Percentiles rank a stretch among this genome's conserved stretches.
phyloP scores from a whole-genome alignment of 2,888 invertebrate genomes.

The Dryadula phaetusa region DNA sequence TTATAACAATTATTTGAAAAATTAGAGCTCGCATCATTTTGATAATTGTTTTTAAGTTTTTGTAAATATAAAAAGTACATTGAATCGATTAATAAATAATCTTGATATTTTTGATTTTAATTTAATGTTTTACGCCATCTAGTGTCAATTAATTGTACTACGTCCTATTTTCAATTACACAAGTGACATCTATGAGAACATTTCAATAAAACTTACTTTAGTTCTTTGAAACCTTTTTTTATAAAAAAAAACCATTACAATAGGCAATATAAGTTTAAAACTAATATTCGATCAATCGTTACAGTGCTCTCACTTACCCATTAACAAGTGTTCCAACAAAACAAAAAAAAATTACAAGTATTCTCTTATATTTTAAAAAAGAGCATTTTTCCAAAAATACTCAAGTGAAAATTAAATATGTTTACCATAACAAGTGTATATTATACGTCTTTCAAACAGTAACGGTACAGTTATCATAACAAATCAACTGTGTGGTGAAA shows the following conservation, averaged over 20 bases:
- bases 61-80: background rate
- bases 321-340: slow-evolving; percentile 7
- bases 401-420: background rate
- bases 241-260: background rate
- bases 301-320: slow-evolving; percentile 23
- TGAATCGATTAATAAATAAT: background rate
- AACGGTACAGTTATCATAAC: background rate
- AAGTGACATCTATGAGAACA: slow-evolving; percentile 14
- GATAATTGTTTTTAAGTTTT: background rate
- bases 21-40: background rate
- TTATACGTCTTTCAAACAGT: slow-evolving; percentile 3
- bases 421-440: background rate
- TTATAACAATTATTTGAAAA: background rate
- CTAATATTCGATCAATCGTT: slow-evolving; percentile 7
- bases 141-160: background rate
- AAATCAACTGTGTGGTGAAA: slow-evolving; percentile 12
- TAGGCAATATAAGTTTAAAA: background rate
- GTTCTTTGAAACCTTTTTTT: background rate
- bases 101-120: background rate
- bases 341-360: background rate
- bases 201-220: slow-evolving; percentile 2
- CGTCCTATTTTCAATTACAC: background rate
- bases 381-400: background rate
- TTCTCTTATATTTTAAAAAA: background rate
- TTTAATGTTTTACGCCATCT: slow-evolving; percentile 2